Conservation (phyloP, 1,140 invertebrate genomes). For the Aphelenchoides besseyi region DNA sequence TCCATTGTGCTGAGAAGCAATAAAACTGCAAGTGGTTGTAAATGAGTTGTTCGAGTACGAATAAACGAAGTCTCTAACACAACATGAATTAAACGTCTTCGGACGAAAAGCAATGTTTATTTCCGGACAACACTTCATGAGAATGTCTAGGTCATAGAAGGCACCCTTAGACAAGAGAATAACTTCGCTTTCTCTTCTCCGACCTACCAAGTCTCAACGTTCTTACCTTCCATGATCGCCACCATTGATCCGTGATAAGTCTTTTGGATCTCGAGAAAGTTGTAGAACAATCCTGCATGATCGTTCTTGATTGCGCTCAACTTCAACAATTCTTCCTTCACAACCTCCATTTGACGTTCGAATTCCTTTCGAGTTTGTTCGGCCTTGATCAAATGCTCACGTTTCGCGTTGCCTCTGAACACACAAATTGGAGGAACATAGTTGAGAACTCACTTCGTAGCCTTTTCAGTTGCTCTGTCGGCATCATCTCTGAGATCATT, state of each 20-base stretch:
- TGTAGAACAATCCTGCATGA: not conserved
- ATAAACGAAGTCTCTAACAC: too few relatives aligned
- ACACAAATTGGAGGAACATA: not conserved
- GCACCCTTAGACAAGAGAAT: too few relatives aligned
- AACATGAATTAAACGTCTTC: too few relatives aligned
- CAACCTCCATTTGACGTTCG: conserved; percentile 15
- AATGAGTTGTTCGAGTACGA: too few relatives aligned
- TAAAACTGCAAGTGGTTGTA: too few relatives aligned
- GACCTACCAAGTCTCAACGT: conserved; percentile 4
- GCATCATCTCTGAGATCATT: not conserved
- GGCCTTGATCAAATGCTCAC: not conserved
- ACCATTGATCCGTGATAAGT: not conserved
- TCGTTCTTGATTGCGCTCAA: conserved; percentile 14
- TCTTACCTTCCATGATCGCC: not conserved
- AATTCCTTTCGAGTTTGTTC: conserved; percentile 10
- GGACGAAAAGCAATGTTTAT: too few relatives aligned
- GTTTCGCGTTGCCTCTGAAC: not conserved
- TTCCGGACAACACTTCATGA: too few relatives aligned
- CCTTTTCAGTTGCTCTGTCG: not conserved
- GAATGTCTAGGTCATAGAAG: too few relatives aligned
- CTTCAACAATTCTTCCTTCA: conserved; percentile 8
- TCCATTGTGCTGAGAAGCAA: too few relatives aligned
- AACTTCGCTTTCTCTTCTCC: too few relatives aligned
- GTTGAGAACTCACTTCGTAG: not conserved
- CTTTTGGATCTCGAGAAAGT: conserved; percentile 7